Evolutionary conservation across 2,888 invertebrate species (phyloP).

Genomic region (Aricia artaxerxes): DNA sequence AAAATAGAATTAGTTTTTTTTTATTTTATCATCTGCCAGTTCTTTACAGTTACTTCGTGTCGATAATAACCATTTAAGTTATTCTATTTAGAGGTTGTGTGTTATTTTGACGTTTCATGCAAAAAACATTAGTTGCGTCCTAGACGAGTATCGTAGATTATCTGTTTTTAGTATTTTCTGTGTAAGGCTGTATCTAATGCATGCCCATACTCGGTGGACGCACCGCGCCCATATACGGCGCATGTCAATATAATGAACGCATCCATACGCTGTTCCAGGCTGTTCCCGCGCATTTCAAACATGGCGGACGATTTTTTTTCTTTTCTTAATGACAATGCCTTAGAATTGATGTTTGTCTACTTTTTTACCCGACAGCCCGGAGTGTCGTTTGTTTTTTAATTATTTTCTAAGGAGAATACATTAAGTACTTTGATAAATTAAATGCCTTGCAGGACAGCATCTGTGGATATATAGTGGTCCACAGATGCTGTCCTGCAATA

Average conservation of each 20-base stretch:
- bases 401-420: constrained; percentile 12
- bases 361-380: constrained; percentile 14
- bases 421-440: constrained; percentile 8
- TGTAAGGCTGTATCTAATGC: constrained; percentile 34
- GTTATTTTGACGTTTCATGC: constrained; percentile 1
- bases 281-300: constrained; percentile 38
- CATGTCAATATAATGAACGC: constrained; percentile 75
- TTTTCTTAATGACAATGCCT: constrained; percentile 34
- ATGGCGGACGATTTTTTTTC: constrained; percentile 40
- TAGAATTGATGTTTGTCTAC: constrained; percentile 29
- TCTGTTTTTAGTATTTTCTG: constrained; percentile 34
- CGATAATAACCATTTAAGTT: neutral
- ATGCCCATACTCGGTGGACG: constrained; percentile 29
- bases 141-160: constrained; percentile 26
- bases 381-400: constrained; percentile 30
- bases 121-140: constrained; percentile 20
- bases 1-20: neutral
- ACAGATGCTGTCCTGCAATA: too few relatives aligned
- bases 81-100: neutral
- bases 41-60: neutral
- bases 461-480: too few relatives aligned
- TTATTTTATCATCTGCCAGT: neutral
- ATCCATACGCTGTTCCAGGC: constrained; percentile 39
- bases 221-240: constrained; percentile 59
- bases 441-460: neutral